A percentile compares a stretch with the other conserved stretches of the same genome.
phyloP scores from a whole-genome alignment of 1,140 invertebrate genomes.

The Drosophila parabipectinata region DNA sequence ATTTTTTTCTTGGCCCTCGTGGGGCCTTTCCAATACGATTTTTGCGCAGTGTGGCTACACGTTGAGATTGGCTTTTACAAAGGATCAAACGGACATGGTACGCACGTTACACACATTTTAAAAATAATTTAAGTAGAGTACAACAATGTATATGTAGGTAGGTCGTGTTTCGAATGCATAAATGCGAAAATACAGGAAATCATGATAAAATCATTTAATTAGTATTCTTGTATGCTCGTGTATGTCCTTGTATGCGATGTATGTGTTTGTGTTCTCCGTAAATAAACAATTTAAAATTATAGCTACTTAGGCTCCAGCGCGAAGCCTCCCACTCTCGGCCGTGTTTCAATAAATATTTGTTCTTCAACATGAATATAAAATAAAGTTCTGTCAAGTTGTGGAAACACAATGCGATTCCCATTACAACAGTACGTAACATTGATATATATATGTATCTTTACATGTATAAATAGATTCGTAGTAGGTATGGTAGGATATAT shows the following conservation, averaged over 20 bases:
- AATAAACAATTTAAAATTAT: conserved; percentile 45
- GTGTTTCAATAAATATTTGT: conserved; percentile 55
- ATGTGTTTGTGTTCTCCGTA: conserved; percentile 16
- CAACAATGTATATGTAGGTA: conserved; percentile 60
- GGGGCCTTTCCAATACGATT: conserved; percentile 40
- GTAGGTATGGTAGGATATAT: conserved; percentile 35
- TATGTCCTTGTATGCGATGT: conserved; percentile 11
- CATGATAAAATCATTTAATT: conserved; percentile 20
- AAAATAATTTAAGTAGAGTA: conserved; percentile 73
- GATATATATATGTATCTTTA: conserved; percentile 43
- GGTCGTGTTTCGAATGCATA: conserved; percentile 69
- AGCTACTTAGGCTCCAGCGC: not conserved
- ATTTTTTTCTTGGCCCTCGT: conserved; percentile 29
- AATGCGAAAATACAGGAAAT: conserved; percentile 75
- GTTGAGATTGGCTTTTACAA: conserved; percentile 51
- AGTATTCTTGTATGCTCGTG: conserved; percentile 19
- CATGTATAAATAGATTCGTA: conserved; percentile 53
- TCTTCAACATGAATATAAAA: conserved; percentile 73
- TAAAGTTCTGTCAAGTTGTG: conserved; percentile 53
- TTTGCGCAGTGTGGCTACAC: conserved; percentile 28
- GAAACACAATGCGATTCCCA: conserved; percentile 21
- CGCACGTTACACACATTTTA: conserved; percentile 69
- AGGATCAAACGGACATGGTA: conserved; percentile 67
- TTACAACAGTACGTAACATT: conserved; percentile 68
- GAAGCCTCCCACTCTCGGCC: not conserved